Conservation (phyloP, 2,797 vertebrate genomes). For the Fundulus diaphanus region DNA sequence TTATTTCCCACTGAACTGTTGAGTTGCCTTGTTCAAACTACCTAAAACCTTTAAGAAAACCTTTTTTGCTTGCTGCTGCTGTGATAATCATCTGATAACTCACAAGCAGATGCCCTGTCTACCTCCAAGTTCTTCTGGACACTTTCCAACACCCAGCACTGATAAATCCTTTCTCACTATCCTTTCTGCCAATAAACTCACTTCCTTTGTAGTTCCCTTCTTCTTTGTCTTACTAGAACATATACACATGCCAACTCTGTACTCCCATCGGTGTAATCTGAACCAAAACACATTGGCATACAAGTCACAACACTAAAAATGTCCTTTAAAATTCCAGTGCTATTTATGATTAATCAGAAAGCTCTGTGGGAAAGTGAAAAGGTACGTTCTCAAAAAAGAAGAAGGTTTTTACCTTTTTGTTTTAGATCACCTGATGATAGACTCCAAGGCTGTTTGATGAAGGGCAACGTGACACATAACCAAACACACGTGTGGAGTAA, state of each 20-base stretch:
- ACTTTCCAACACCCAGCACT: slow-evolving; percentile 24
- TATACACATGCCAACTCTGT: slow-evolving; percentile 39
- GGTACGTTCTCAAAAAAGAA: slow-evolving; percentile 17
- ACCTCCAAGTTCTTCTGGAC: slow-evolving; percentile 22
- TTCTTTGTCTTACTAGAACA: slow-evolving; percentile 53
- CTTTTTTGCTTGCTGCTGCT: slow-evolving; percentile 30
- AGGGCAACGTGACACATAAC: slow-evolving; percentile 41
- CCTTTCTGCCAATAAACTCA: slow-evolving; percentile 24
- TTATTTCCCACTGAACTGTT: background rate
- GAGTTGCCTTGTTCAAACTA: slow-evolving; percentile 37
- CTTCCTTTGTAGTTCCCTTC: slow-evolving; percentile 34
- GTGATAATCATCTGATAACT: slow-evolving; percentile 30
- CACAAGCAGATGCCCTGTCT: slow-evolving; percentile 60
- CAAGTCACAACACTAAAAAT: slow-evolving; percentile 23
- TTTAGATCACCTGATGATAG: slow-evolving; percentile 9
- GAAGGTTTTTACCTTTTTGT: slow-evolving; percentile 19
- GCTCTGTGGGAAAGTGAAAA: slow-evolving; percentile 23
- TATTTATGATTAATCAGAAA: slow-evolving; percentile 42
- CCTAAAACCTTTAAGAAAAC: slow-evolving; percentile 41
- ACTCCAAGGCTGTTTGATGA: slow-evolving; percentile 43
- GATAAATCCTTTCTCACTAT: slow-evolving; percentile 37
- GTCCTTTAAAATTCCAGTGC: slow-evolving; percentile 58
- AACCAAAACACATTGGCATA: slow-evolving; percentile 40
- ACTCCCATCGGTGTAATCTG: slow-evolving; percentile 35
- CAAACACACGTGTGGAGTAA: slow-evolving; percentile 30